Evolutionary conservation across 2,797 vertebrate genomes (phyloP), one percentile per base, ranked within the genome.

Genomic region (Sebastes nivosus): DNA sequence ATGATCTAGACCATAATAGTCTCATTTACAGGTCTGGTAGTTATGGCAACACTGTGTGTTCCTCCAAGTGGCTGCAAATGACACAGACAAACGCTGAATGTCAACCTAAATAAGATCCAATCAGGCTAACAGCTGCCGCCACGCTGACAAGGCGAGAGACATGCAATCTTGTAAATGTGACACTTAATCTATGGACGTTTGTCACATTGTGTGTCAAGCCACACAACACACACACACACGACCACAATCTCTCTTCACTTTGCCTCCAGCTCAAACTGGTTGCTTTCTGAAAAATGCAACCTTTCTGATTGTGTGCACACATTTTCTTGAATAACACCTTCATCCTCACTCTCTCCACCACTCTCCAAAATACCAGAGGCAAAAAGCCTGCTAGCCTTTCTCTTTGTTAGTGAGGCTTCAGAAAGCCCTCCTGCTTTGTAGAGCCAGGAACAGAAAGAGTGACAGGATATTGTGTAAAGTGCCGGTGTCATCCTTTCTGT

Each of bases 1-100:
- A 78, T 46, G 82, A 55, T 36, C 68, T 55, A 68, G 75, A 68
- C 67, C 67, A 72, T 86, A 70, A 87, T 59, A 58, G 76, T 59
- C 20, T 68, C 69, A 88, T 90, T 90, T 83, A 82, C 78, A 85
- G 75, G 46, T 67, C 60, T 67, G 71, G 85, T 88, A 67, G 75
- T 75, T 66, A 87, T 75, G 70, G 83, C 29, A 83, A 89, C 61
- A 2, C 29, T 30, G 18, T 24, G 66, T 52, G 78, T 32, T 81
- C 18, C 52, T 67, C 52, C 22, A 11, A 65, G 52, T 42, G 52
- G 65, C 32, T 50, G 27, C 24, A 38, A 64, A 58, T 72, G 73
- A 77, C 77, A 69, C 58, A 36, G 55, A 68, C 68, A 81, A 85
- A 81, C 0, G 27, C 24, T 38, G 36, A 87, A 80, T 57, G 88